These are phyloP conservation scores for Entelurus aequoreus DNA, from an alignment of 2,113 vertebrate species.

Conservation along the genomic window DNA sequence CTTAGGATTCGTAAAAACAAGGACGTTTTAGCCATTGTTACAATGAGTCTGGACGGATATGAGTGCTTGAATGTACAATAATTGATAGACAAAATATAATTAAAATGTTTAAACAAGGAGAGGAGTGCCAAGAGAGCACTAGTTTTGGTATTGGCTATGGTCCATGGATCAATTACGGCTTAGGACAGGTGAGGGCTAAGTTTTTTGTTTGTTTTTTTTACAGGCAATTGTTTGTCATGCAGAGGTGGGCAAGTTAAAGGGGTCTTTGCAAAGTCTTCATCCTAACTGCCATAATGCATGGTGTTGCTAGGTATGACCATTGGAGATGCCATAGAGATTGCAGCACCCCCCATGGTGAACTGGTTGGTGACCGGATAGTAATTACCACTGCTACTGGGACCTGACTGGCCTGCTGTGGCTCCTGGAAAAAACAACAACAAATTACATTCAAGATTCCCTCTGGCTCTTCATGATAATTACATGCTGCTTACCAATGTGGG, in stretches of 20 bases:
- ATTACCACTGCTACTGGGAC: conserved; percentile 72
- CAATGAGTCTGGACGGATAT: conserved; percentile 62
- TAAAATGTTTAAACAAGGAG: conserved; percentile 1
- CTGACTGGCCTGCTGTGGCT: conserved; percentile 74
- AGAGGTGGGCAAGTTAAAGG: conserved; percentile 26
- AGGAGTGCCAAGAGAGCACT: conserved; percentile 53
- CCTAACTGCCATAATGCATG: conserved; percentile 93
- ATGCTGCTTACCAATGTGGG: conserved; percentile 6
- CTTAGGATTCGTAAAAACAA: conserved; percentile 1
- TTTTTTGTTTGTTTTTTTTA: background rate
- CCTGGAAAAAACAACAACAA: conserved; percentile 54
- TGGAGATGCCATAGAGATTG: conserved; percentile 93
- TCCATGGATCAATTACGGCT: conserved; percentile 54
- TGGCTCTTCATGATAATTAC: background rate
- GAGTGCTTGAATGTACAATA: conserved; percentile 22
- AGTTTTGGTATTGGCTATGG: conserved; percentile 77
- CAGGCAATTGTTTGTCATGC: conserved; percentile 52
- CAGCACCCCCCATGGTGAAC: conserved; percentile 91
- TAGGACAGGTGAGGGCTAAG: conserved; percentile 29
- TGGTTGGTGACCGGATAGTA: conserved; percentile 90
- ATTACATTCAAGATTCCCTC: background rate
- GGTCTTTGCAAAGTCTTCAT: conserved; percentile 32
- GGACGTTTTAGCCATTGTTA: conserved; percentile 18
- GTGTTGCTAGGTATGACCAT: conserved; percentile 94
- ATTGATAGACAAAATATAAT: conserved; percentile 24